These are phyloP conservation scores for Caenorhabditis briggsae DNA, from an alignment of 1,140 invertebrate species.

Conservation along the genomic window DNA sequence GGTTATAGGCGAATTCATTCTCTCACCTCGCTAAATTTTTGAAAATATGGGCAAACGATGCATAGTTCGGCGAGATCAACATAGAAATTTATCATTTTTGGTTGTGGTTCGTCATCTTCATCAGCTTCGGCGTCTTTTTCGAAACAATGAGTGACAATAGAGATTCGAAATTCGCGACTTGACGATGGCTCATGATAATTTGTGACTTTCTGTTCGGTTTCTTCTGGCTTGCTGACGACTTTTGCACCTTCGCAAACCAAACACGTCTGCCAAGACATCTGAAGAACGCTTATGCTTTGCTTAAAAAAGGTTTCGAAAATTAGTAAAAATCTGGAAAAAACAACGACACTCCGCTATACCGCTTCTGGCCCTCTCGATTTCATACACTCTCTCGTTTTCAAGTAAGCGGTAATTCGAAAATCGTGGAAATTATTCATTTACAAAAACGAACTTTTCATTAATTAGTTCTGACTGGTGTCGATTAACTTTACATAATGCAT, in stretches of 20 bases:
- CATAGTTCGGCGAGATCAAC: background rate
- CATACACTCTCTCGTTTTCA: no score
- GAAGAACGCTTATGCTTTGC: background rate
- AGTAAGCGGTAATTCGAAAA: no score
- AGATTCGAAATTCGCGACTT: background rate
- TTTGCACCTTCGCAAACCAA: background rate
- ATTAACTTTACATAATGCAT: background rate
- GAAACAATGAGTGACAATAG: background rate
- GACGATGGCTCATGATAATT: conserved; percentile 3
- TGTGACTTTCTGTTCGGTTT: background rate
- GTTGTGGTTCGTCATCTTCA: background rate
- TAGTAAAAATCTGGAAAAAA: no score
- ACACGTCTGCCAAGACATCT: conserved; percentile 8
- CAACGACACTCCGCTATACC: background rate
- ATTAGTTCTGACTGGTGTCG: no score
- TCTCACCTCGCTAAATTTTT: conserved; percentile 5
- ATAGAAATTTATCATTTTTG: conserved; percentile 1
- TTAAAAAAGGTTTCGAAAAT: no score
- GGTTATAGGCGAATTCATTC: no score
- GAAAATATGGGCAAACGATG: background rate
- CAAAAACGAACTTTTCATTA: no score
- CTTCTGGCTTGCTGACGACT: background rate
- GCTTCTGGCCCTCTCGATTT: no score
- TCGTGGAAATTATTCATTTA: no score
- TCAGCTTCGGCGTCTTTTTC: background rate